These are phyloP conservation scores for Erpornis zantholeuca DNA, from an alignment of 2,113 vertebrate species.

Conservation along the genomic window DNA sequence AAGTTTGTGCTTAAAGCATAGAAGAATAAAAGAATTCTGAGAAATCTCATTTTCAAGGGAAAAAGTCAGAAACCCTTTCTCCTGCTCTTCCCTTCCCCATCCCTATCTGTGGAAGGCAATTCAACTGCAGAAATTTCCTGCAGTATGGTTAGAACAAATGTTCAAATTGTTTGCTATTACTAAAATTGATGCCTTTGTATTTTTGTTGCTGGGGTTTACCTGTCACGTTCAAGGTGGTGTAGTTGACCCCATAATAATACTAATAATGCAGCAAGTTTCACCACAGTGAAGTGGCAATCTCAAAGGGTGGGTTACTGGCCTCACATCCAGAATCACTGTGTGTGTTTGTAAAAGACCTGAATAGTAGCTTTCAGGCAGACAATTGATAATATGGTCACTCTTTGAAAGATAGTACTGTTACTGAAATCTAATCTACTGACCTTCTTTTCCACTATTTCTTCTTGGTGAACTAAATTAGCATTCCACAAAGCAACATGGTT, in stretches of 20 bases:
- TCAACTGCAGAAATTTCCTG: not conserved
- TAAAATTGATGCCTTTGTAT: not conserved
- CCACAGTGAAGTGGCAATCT: not conserved
- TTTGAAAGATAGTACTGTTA: not conserved
- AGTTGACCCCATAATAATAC: not conserved
- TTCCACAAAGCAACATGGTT: not conserved
- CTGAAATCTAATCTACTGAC: not conserved
- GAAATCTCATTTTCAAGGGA: not conserved
- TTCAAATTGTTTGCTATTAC: constrained; percentile 7
- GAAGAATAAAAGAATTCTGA: not conserved
- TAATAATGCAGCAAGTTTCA: not conserved
- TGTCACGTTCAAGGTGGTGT: not conserved
- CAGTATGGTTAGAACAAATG: not conserved
- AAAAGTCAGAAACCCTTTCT: not conserved
- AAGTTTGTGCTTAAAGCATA: not conserved
- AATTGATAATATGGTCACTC: not conserved
- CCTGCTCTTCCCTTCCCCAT: not conserved
- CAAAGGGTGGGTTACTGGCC: not conserved
- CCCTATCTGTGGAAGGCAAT: not conserved
- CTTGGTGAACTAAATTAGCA: not conserved
- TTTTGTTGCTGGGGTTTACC: not conserved
- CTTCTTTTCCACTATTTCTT: not conserved
- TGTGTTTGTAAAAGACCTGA: not conserved
- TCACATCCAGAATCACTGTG: not conserved
- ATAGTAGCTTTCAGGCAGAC: not conserved